These are phyloP conservation scores for Plectrocnemia conspersa DNA, from an alignment of 1,140 invertebrate species.

Conservation along the genomic window DNA sequence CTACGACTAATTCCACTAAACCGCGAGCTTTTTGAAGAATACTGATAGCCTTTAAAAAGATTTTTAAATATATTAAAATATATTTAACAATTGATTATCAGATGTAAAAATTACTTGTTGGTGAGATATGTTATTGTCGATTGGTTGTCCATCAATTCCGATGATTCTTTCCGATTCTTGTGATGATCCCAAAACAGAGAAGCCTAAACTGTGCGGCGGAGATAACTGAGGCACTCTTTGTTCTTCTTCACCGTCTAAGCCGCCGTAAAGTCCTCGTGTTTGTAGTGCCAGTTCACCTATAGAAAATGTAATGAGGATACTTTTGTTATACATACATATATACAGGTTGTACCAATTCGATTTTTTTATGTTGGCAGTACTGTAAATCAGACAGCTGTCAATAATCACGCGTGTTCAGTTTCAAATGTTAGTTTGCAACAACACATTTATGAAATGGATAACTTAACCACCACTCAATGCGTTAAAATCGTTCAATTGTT, in stretches of 20 bases:
- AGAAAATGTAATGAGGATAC: no score
- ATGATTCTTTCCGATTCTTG: constrained; percentile 77
- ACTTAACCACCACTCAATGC: no score
- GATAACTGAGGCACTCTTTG: constrained; percentile 59
- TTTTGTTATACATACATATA: no score
- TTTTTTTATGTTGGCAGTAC: no score
- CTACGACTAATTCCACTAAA: constrained; percentile 69
- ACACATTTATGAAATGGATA: no score
- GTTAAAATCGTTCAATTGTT: no score
- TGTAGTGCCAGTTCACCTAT: constrained; percentile 60
- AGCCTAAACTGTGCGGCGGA: constrained; percentile 51
- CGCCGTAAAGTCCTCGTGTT: constrained; percentile 49
- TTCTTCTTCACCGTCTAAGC: constrained; percentile 52
- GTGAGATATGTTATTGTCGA: constrained; percentile 81
- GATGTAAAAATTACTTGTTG: constrained; percentile 52
- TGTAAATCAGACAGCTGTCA: no score
- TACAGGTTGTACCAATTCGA: no score
- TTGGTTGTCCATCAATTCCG: constrained; percentile 80
- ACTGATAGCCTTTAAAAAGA: constrained; percentile 61
- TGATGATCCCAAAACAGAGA: constrained; percentile 37
- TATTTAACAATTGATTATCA: constrained; percentile 2
- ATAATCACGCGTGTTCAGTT: no score
- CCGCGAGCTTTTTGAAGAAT: constrained; percentile 76
- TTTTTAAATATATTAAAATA: constrained; percentile 19
- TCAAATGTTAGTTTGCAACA: no score